Base-by-base conservation (phyloP, 2,113 vertebrate genomes). In the Recurvirostra avosetta region DNA sequence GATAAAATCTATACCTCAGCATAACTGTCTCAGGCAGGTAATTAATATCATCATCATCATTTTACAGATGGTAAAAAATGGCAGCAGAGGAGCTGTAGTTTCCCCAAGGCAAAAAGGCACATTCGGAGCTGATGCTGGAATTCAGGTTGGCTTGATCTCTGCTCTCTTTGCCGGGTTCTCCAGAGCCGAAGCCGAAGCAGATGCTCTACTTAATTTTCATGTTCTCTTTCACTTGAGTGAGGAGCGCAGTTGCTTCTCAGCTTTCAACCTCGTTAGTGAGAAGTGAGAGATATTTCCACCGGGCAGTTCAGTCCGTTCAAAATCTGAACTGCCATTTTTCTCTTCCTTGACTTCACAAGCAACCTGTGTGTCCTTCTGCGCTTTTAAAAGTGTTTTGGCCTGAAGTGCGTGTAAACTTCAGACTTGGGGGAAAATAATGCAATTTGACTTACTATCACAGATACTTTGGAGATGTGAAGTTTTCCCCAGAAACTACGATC, bases 191-290 rank as follows among this genome's bases (percentile, higher is more conserved):
- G 81, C 89, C 3, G 40, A 72, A 87, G 90, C 84, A 95, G 92
- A 94, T 92, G 92, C 86, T 95, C 77, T 84, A 79, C 80, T 91
- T 94, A 78, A 89, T 96, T 92, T 94, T 91, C 90, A 72, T 92
- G 84, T 94, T 94, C 93, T 94, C 81, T 95, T 82, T 95, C 95
- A 94, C 93, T 95, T 40, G 53, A 92, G 74, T 68, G 87, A 91
- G 95, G 61, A 96, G 81, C 90, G 53, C 43, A 65, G 80, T 94
- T 94, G 87, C 77, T 95, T 96, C 91, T 96, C 84, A 25, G 80
- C 89, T 94, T 94, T 95, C 70, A 55, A 22, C 77, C 93, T 97
- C 3, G 49, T 96, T 94, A 96, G 91, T 93, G 90, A 94, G 94
- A 86, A 88, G 75, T 71, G 83, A 96, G 92, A 79, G 84, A 52